These are phyloP conservation scores for Lucifuga dentata DNA, from an alignment of 2,113 vertebrate genomes.

Conservation along the genomic window DNA sequence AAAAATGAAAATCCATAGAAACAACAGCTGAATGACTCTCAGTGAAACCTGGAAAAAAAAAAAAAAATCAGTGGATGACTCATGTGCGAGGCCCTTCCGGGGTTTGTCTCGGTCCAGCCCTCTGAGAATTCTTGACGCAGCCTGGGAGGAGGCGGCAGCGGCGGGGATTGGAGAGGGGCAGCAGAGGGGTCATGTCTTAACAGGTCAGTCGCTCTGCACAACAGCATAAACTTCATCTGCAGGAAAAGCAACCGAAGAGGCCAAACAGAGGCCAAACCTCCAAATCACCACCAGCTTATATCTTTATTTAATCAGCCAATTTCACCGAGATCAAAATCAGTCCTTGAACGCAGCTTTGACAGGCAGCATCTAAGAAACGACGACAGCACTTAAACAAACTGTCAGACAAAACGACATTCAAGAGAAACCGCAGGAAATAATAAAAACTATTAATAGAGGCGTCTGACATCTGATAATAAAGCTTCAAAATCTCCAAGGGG, in stretches of 20 bases:
- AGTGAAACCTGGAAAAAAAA: slow-evolving; percentile 59
- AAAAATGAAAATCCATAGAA: slow-evolving; percentile 14
- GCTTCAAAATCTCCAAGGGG: too few species aligned
- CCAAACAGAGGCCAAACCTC: slow-evolving; percentile 54
- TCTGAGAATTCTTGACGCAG: slow-evolving; percentile 52
- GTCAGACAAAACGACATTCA: too few species aligned
- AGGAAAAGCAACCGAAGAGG: slow-evolving; percentile 51
- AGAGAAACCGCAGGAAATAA: too few species aligned
- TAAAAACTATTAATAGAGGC: too few species aligned
- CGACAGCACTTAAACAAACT: too few species aligned
- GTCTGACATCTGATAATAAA: too few species aligned
- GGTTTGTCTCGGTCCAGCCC: slow-evolving; percentile 62
- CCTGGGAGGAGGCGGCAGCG: slow-evolving; percentile 46
- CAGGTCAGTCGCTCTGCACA: slow-evolving; percentile 73
- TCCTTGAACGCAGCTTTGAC: too few species aligned
- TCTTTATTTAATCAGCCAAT: too few species aligned
- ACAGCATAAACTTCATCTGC: slow-evolving; percentile 56
- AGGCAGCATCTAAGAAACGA: too few species aligned
- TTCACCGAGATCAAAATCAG: too few species aligned
- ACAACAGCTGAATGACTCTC: slow-evolving; percentile 46
- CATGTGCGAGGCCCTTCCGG: slow-evolving; percentile 62
- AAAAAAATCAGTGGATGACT: slow-evolving; percentile 64
- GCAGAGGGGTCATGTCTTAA: slow-evolving; percentile 67
- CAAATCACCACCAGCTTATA: slow-evolving; percentile 1
- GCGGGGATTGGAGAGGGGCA: slow-evolving; percentile 53